Conservation (phyloP, 2,888 invertebrate genomes). For the Sericinus montela region DNA sequence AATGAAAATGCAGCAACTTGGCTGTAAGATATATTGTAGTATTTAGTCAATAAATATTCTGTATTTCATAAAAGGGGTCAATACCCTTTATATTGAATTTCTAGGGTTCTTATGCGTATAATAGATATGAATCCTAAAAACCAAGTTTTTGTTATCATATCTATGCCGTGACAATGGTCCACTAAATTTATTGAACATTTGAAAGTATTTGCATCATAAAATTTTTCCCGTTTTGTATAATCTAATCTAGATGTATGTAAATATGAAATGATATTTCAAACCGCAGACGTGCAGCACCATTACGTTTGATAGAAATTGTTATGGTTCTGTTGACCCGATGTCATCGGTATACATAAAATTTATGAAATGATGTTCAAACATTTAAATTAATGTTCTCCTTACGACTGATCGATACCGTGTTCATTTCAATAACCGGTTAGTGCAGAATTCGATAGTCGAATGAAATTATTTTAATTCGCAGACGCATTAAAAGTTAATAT, state of each 20-base stretch:
- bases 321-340: constrained; percentile 6
- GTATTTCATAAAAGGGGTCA: too few relatives aligned
- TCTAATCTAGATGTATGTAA: background rate
- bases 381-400: constrained; percentile 8
- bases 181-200: too few relatives aligned
- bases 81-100: too few relatives aligned
- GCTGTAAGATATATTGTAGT: too few relatives aligned
- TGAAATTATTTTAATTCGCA: background rate
- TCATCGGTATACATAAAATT: constrained; percentile 6
- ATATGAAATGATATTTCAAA: background rate
- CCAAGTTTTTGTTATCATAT: too few relatives aligned
- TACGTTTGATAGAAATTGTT: background rate
- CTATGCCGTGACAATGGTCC: too few relatives aligned
- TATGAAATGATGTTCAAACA: constrained; percentile 1
- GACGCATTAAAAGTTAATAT: background rate
- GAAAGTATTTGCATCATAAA: too few relatives aligned
- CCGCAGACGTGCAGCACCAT: background rate
- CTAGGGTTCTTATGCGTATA: too few relatives aligned
- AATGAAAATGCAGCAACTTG: too few relatives aligned
- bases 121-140: too few relatives aligned
- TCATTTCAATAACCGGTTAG: constrained; percentile 4
- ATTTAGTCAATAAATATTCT: too few relatives aligned
- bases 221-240: too few relatives aligned
- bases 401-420: background rate
- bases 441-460: background rate